Base-by-base conservation (phyloP, 2,113 vertebrate genomes). In the Aramus guarauna region DNA sequence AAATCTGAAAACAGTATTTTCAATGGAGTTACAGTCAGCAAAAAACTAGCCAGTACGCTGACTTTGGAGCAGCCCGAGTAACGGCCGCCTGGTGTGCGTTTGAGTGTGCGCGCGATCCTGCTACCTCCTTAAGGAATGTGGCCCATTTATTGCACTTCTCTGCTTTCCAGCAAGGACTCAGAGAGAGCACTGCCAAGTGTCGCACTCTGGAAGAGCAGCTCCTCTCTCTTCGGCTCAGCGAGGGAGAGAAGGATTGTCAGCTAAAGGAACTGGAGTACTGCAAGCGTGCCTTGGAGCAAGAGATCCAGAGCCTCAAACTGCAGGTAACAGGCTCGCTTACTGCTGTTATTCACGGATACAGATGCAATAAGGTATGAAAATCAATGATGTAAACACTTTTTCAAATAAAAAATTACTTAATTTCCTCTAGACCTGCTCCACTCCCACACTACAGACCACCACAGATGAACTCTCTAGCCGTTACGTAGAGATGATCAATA, bases 381-480 rank as follows among this genome's bases (percentile, higher is more conserved):
- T 9, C 0, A 18, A 23, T 0, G 7, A 15, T 11, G 18, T 17
- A 32, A 59, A 32, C 6, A 34, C 34, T 76, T 7, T 8, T 23
- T 16, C 26, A 37, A 68, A 15, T 17, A 12, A 71, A 41, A 47
- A 3, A 1, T 1, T 2, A 8, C 1, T 20, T 71, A 0, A 11
- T 53, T 67, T 96, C 97, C 60, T 97, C 98, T 80, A 95, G 98
- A 89, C 60, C 84, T 97, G 96, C 85, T 94, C 97, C n/a, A 97
- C 47, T 36, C 97, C 98, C 9, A 87, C 96, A 17, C 85, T 99
- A 14, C 99, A 99, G 55, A 84, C 98, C 50, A 99, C 98, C 96
- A 99, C 99, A 0, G 99, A 99, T 23, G 99, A 99, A 59, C 97
- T 99, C 92, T 98, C 99, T 11, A 99, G 97, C 73, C 98, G 99